Conservation (phyloP, 2,888 invertebrate species). For the Agrochola circellaris region DNA sequence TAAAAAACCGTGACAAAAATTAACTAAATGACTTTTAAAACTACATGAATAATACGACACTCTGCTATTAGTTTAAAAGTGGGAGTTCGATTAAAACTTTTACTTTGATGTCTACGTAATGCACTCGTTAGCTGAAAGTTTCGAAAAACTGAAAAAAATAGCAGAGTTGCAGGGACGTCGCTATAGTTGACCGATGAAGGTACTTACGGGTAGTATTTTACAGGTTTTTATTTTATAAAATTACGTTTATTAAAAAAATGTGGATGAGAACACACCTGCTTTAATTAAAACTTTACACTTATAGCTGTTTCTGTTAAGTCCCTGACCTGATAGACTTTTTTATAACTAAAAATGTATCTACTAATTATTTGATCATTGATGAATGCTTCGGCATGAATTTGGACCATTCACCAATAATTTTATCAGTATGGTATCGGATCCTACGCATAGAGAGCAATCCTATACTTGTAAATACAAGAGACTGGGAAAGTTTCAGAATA, state of each 20-base stretch:
- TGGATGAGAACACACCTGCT: not conserved
- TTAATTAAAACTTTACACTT: not conserved
- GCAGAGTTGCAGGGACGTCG: conserved; percentile 42
- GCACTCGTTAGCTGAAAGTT: conserved; percentile 47
- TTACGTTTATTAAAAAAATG: conserved; percentile 28
- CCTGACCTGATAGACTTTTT: too few species aligned
- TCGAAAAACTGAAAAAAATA: conserved; percentile 30
- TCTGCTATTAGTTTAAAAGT: conserved; percentile 48
- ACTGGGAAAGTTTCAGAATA: too few species aligned
- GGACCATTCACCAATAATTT: too few species aligned
- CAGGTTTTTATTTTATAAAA: conserved; percentile 6
- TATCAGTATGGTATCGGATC: too few species aligned
- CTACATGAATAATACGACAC: conserved; percentile 30
- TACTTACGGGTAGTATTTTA: not conserved
- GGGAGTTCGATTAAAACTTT: conserved; percentile 62
- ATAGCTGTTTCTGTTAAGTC: too few species aligned
- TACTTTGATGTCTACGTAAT: conserved; percentile 50
- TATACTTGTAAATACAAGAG: too few species aligned
- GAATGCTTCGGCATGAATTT: too few species aligned
- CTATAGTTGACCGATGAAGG: conserved; percentile 2
- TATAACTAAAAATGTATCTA: too few species aligned
- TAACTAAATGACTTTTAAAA: conserved; percentile 34
- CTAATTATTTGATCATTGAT: too few species aligned
- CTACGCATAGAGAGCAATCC: too few species aligned
- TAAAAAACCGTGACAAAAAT: not conserved